Evolutionary conservation across 2,888 invertebrate species (phyloP).

Genomic region (Tenthredo amoena): DNA sequence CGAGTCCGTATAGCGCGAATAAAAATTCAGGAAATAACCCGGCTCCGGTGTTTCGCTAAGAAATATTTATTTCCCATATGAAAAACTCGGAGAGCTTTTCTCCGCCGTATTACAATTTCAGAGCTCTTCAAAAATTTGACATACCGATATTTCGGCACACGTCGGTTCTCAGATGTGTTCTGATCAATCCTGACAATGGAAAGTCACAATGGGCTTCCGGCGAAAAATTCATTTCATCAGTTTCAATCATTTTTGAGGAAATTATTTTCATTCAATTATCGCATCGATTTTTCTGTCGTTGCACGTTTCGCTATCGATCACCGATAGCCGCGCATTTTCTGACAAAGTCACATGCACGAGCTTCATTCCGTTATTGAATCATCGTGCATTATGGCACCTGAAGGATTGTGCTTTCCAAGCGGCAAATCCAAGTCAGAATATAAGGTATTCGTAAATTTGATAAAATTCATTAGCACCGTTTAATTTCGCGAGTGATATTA

Average conservation of each 20-base stretch:
- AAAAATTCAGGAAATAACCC: not conserved
- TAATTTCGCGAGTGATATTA: slow-evolving; percentile 8
- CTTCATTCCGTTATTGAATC: too few species aligned
- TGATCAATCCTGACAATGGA: not conserved
- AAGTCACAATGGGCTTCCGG: not conserved
- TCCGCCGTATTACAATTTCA: not conserved
- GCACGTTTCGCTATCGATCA: too few species aligned
- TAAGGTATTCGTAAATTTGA: not conserved
- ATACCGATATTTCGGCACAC: not conserved
- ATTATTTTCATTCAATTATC: too few species aligned
- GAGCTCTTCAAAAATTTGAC: not conserved
- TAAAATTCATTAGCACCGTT: slow-evolving; percentile 32
- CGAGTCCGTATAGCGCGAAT: not conserved
- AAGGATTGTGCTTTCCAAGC: not conserved
- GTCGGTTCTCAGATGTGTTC: not conserved
- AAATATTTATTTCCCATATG: not conserved
- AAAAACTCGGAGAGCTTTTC: not conserved
- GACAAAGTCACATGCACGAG: too few species aligned
- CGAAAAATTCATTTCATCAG: not conserved
- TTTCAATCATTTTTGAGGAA: too few species aligned
- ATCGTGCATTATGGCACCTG: too few species aligned
- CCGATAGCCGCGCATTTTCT: too few species aligned
- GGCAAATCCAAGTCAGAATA: not conserved
- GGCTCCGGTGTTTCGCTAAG: too few species aligned
- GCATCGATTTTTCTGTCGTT: too few species aligned